phyloP scores from a whole-genome alignment of 2,113 vertebrate species.

The Pituophis catenifer region DNA sequence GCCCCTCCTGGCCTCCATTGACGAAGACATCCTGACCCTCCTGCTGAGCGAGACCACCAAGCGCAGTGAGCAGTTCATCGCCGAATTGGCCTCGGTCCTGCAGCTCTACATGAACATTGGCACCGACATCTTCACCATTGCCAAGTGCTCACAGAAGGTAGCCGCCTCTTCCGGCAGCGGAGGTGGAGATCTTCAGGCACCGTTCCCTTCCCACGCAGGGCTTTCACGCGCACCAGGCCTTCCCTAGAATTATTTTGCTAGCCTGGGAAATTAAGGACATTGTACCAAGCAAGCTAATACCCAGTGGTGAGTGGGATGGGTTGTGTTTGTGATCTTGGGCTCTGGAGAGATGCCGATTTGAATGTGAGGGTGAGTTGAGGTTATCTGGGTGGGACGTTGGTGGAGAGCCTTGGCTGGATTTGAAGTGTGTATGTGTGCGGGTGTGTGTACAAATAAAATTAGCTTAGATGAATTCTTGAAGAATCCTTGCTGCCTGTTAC shows the following conservation, averaged over 20 bases:
- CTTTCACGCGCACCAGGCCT: accelerated
- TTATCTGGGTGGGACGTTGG: neutral
- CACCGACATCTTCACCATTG: slow-evolving; percentile 60
- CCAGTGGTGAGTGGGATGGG: neutral
- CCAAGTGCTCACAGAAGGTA: slow-evolving; percentile 72
- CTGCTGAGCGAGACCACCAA: slow-evolving; percentile 61
- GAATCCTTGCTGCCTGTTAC: neutral
- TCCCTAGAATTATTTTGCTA: neutral
- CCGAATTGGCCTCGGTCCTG: slow-evolving; percentile 60
- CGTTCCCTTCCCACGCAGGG: neutral
- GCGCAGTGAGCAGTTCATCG: slow-evolving; percentile 59
- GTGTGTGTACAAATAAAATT: too few species aligned
- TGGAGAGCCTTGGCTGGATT: neutral
- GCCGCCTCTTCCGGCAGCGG: neutral
- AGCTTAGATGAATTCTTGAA: neutral
- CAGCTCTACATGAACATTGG: slow-evolving; percentile 60
- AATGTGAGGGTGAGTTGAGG: neutral
- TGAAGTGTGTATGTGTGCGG: too few species aligned
- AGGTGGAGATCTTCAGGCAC: neutral
- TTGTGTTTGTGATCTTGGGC: neutral
- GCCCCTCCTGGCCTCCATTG: slow-evolving; percentile 57
- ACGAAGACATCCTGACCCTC: slow-evolving; percentile 60
- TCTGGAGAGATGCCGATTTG: neutral
- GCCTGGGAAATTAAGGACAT: neutral
- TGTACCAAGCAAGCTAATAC: neutral